These are phyloP conservation scores for Drosophila hamatofila DNA, from an alignment of 2,888 invertebrate genomes.

Conservation along the genomic window DNA sequence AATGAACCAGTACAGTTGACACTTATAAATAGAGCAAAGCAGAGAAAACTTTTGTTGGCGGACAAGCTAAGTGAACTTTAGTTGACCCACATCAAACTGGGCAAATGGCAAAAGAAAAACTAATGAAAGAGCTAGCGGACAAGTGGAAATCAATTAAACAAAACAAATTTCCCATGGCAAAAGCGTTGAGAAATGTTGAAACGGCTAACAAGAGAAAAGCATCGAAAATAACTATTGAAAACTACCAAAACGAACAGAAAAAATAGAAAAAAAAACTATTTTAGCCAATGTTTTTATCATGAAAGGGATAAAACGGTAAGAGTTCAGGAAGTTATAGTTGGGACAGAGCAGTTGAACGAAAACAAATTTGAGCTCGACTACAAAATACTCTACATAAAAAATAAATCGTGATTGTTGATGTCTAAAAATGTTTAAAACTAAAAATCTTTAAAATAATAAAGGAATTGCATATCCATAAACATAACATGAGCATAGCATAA, in stretches of 20 bases:
- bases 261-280: neutral
- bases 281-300: neutral
- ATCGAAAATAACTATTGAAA: slow-evolving; percentile 3
- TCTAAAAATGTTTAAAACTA: no score
- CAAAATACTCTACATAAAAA: neutral
- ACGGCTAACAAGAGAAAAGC: slow-evolving; percentile 1
- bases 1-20: neutral
- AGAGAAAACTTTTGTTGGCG: slow-evolving; percentile 1
- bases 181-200: slow-evolving; percentile 5
- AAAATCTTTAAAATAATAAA: neutral
- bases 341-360: slow-evolving; percentile 1
- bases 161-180: slow-evolving; percentile 32
- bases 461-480: neutral
- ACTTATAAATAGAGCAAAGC: neutral
- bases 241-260: slow-evolving; percentile 31
- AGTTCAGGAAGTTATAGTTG: neutral
- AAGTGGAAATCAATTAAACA: slow-evolving; percentile 48
- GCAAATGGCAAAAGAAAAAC: neutral
- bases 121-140: neutral
- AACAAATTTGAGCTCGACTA: neutral
- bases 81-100: slow-evolving; percentile 31
- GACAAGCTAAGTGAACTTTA: neutral
- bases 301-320: slow-evolving; percentile 26
- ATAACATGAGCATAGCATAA: no score
- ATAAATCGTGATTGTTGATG: no score